A percentile compares a stretch with the other conserved stretches of the same genome.
Evolutionary conservation across 2,888 invertebrate genomes (phyloP).

Genomic region (Papilio elwesi): DNA sequence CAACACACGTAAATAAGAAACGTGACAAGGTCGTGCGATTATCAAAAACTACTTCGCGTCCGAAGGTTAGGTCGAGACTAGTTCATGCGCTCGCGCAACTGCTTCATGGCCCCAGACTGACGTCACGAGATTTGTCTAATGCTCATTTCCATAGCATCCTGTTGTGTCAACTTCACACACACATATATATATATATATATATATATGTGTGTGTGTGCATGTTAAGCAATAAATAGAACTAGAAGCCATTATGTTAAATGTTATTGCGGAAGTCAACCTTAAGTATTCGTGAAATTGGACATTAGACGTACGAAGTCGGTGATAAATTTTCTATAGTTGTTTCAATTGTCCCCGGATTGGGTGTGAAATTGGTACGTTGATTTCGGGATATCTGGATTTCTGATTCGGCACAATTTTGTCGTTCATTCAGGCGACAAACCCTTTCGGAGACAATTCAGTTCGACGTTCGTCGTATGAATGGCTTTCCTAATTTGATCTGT

Average conservation of each 20-base stretch:
- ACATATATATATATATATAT: too few relatives aligned
- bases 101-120: too few relatives aligned
- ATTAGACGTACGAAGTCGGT: neutral
- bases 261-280: neutral
- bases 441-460: conserved; percentile 30
- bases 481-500: conserved; percentile 2
- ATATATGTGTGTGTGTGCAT: too few relatives aligned
- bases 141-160: too few relatives aligned
- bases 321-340: conserved; percentile 33
- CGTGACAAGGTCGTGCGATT: too few relatives aligned
- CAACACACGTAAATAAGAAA: too few relatives aligned
- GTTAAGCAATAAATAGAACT: too few relatives aligned
- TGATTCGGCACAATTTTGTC: conserved; percentile 38
- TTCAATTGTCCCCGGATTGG: conserved; percentile 35
- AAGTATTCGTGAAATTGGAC: conserved; percentile 16
- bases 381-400: conserved; percentile 38
- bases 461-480: conserved; percentile 30
- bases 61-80: too few relatives aligned
- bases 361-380: conserved; percentile 39
- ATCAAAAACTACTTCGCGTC: too few relatives aligned
- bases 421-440: conserved; percentile 38
- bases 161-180: too few relatives aligned
- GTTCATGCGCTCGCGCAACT: too few relatives aligned
- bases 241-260: neutral
- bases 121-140: too few relatives aligned